A percentile compares a stretch with the other conserved stretches of the same genome.
phyloP scores from a whole-genome alignment of 2,888 invertebrate species.

The Drosophila nr. medialis region DNA sequence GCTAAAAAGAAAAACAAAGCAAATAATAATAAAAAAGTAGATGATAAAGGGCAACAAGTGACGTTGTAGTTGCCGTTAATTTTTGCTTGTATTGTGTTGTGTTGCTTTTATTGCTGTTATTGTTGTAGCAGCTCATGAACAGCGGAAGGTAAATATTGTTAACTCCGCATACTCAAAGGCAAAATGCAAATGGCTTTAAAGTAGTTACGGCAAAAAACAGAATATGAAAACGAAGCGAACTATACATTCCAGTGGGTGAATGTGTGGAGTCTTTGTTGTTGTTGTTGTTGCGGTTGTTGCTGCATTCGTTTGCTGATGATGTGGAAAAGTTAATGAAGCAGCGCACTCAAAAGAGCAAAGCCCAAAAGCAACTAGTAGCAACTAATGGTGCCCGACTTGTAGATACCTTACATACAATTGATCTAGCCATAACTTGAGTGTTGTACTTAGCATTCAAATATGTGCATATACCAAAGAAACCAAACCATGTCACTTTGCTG shows the following conservation, averaged over 20 bases:
- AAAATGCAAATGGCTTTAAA: conserved; percentile 45
- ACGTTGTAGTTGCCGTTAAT: conserved; percentile 16
- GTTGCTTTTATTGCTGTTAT: conserved; percentile 26
- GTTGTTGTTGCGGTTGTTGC: conserved; percentile 9
- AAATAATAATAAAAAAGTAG: conserved; percentile 17
- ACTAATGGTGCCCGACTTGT: conserved; percentile 3
- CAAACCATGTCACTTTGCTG: background rate
- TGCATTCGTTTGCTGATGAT: conserved; percentile 38
- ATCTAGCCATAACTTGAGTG: background rate
- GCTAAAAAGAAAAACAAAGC: conserved; percentile 25
- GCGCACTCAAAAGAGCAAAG: background rate
- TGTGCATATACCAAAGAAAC: background rate
- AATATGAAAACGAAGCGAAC: conserved; percentile 33
- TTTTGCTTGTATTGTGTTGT: conserved; percentile 14
- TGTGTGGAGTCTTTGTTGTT: conserved; percentile 29
- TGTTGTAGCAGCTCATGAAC: conserved; percentile 33
- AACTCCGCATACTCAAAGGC: conserved; percentile 21
- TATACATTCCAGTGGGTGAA: conserved; percentile 44
- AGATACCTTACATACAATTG: background rate
- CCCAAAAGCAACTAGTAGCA: conserved; percentile 28
- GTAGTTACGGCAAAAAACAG: conserved; percentile 31
- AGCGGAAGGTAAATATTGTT: conserved; percentile 62
- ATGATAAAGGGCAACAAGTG: conserved; percentile 54
- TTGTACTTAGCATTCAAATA: background rate
- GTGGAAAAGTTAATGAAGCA: conserved; percentile 56